Base-by-base conservation (phyloP, 2,888 invertebrate genomes). In the Drosophila colorata region DNA sequence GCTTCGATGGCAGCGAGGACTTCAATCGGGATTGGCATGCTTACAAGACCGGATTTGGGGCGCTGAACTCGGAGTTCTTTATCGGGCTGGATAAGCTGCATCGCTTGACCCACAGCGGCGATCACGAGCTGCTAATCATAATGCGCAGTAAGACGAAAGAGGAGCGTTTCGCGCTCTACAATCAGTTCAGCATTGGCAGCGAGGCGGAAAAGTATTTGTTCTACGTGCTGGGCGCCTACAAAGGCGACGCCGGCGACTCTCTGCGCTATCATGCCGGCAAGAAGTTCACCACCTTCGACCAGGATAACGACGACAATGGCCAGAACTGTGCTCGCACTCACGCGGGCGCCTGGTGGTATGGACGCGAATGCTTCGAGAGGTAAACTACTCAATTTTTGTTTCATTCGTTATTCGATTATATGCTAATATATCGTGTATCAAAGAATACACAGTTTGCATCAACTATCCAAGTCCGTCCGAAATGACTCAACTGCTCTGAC, bases 291-390 rank as follows among this genome's bases (percentile, higher is more conserved):
- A 87, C 87, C 16, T 69, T 1, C 11, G 88, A 88, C 33, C 80
- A 83, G 59, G 87, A 88, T 33, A 88, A 87, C 41, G 88, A 87
- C 16, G 85, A 80, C 16, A 81, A 81, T 51, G 80, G 64, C 0
- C 79, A 74, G 33, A 88, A 85, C 38, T 87, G 87, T 43, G 87
- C 87, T 5, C 35, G 66, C 3, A 65, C 51, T 0, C 87, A 88
- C 38, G n/a, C 69, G 0, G 86, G 86, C 0, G 87, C 76, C 43
- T 87, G 87, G 87, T 87, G 89, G 87, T 88, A 75, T 48, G 75
- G 83, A 1, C 63, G 69, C 2, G 69, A 79, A 16, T 87, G 88
- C 4, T 31, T 86, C 0, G 25, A 74, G 2, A 82, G 84, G 84
- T 85, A 35, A 53, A 8, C 2, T 7, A 14, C 0, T 20, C n/a